Evolutionary conservation across 2,797 vertebrate genomes (phyloP).

Genomic region (Myripristis jacobus): DNA sequence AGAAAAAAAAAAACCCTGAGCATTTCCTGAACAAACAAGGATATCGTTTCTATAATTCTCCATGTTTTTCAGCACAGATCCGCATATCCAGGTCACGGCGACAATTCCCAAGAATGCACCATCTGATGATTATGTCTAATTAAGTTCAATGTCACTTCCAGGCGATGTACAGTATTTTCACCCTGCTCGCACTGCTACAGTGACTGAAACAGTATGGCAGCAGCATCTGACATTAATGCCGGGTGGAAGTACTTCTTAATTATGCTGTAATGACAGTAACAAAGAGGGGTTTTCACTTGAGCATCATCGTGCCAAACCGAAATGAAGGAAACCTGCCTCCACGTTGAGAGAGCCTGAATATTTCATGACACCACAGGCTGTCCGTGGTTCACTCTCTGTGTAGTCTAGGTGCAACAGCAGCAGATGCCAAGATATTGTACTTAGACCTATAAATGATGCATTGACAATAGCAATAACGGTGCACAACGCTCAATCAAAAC

Average conservation of each 20-base stretch:
- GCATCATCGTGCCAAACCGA: slow-evolving; percentile 17
- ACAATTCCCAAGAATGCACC: slow-evolving; percentile 58
- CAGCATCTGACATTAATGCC: slow-evolving; percentile 29
- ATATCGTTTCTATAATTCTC: slow-evolving; percentile 35
- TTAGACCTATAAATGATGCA: slow-evolving; percentile 65
- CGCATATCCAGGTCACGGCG: slow-evolving; percentile 59
- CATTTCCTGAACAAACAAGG: slow-evolving; percentile 49
- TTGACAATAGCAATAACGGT: slow-evolving; percentile 45
- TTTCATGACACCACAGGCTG: slow-evolving; percentile 62
- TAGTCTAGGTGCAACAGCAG: neutral
- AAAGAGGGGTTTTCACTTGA: slow-evolving; percentile 43
- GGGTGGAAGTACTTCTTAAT: slow-evolving; percentile 17
- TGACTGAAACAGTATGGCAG: slow-evolving; percentile 35
- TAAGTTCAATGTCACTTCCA: slow-evolving; percentile 76
- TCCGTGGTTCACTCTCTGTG: slow-evolving; percentile 60
- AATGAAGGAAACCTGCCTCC: slow-evolving; percentile 30
- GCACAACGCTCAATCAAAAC: slow-evolving; percentile 37
- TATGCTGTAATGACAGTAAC: slow-evolving; percentile 1
- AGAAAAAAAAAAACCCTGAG: slow-evolving; percentile 22
- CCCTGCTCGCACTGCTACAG: slow-evolving; percentile 30
- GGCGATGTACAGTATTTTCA: slow-evolving; percentile 45
- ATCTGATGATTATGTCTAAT: slow-evolving; percentile 73
- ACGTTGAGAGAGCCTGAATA: slow-evolving; percentile 58
- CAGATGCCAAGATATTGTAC: slow-evolving; percentile 35
- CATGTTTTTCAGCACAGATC: slow-evolving; percentile 50